phyloP scores from a whole-genome alignment of 2,113 vertebrate genomes.

The Dicerorhinus sumatrensis region DNA sequence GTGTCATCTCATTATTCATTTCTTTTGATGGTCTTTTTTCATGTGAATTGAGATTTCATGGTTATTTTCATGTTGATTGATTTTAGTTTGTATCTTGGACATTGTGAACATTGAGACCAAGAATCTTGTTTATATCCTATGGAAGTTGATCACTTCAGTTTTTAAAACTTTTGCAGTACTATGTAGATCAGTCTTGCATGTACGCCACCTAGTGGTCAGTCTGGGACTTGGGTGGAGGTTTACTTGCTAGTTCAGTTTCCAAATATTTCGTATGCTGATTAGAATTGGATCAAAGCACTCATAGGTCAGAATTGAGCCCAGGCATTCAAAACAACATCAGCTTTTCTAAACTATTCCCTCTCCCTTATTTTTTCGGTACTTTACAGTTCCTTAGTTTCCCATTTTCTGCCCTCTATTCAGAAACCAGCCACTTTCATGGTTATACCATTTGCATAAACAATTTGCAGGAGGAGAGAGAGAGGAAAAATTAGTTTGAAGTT shows the following conservation, averaged over 20 bases:
- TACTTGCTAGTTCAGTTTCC: not conserved
- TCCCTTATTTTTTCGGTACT: not conserved
- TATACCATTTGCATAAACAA: not conserved
- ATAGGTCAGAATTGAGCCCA: not conserved
- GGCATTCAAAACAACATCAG: not conserved
- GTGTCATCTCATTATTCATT: not conserved
- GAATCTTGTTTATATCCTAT: not conserved
- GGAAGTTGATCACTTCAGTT: not conserved
- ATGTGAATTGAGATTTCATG: not conserved
- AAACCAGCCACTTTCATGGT: slow-evolving; percentile 6
- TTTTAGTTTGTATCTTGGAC: not conserved
- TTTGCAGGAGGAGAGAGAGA: not conserved
- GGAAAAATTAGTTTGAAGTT: not conserved
- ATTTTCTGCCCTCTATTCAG: slow-evolving; percentile 28
- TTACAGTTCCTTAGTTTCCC: not conserved
- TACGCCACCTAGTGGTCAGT: slow-evolving; percentile 31
- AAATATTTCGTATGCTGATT: not conserved
- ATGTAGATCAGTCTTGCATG: not conserved
- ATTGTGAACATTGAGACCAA: not conserved
- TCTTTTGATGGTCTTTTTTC: not conserved
- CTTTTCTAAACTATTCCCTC: not conserved
- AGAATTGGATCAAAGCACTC: slow-evolving; percentile 34
- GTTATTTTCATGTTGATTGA: not conserved
- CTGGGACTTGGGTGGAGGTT: not conserved
- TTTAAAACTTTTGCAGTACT: not conserved